A percentile compares a stretch with the other conserved stretches of the same genome.
These are phyloP conservation scores for Lepilemur ruficaudatus DNA, from an alignment of 2,797 vertebrate species.

Conservation along the genomic window DNA sequence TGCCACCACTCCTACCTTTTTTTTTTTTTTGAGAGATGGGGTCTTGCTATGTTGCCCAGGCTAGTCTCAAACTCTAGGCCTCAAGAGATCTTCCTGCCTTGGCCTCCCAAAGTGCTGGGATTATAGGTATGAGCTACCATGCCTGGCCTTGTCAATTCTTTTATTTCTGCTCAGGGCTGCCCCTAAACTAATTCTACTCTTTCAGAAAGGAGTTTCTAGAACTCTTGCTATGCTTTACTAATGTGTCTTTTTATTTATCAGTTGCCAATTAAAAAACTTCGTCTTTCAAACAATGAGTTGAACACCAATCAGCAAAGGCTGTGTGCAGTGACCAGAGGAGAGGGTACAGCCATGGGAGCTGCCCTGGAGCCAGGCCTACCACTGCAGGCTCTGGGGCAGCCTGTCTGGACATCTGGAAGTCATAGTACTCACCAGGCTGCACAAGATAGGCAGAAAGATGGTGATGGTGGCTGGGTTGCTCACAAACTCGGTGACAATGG, in stretches of 20 bases:
- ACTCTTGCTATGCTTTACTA: background rate
- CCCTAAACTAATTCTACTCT: background rate
- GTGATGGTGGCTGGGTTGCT: conserved; percentile 99
- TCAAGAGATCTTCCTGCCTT: too few species aligned
- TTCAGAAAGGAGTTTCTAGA: conserved; percentile 29
- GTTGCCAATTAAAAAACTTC: background rate
- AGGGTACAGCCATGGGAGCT: background rate
- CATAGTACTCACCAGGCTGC: conserved; percentile 90
- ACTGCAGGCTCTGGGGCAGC: background rate
- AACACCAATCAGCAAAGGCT: background rate
- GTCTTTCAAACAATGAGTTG: background rate
- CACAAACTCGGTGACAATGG: conserved; percentile 96
- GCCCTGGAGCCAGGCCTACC: background rate
- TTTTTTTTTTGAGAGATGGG: background rate
- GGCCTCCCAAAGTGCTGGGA: too few species aligned
- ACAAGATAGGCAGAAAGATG: conserved; percentile 97
- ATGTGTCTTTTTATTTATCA: background rate
- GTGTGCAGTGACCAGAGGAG: background rate
- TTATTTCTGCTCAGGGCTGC: background rate
- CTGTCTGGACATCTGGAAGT: background rate
- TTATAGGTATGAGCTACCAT: background rate
- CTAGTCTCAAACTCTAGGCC: too few species aligned
- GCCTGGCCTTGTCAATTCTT: background rate
- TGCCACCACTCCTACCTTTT: background rate
- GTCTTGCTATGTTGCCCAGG: too few species aligned